A percentile compares a stretch with the other conserved stretches of the same genome.
Evolutionary conservation across 1,140 invertebrate species (phyloP).

Genomic region (Nephotettix cincticeps): DNA sequence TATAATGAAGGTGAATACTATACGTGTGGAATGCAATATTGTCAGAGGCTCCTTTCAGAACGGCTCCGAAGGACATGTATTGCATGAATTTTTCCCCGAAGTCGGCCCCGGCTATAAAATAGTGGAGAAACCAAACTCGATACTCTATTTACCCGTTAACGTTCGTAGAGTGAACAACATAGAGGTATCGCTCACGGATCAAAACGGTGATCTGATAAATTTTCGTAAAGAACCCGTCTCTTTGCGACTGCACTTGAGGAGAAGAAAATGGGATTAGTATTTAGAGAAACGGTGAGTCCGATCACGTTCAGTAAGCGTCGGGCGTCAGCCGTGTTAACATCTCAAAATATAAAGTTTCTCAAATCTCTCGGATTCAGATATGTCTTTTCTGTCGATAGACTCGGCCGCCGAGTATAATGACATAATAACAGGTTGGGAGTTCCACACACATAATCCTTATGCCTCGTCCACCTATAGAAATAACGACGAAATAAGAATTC

Average conservation of each 20-base stretch:
- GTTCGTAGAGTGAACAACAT: conserved; percentile 23
- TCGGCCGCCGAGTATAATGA: conserved; percentile 37
- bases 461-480: conserved; percentile 39
- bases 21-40: conserved; percentile 28
- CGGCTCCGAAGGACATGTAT: conserved; percentile 37
- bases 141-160: conserved; percentile 36
- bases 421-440: conserved; percentile 43
- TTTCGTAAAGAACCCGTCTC: conserved; percentile 35
- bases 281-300: background rate
- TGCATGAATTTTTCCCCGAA: conserved; percentile 42
- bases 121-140: conserved; percentile 32
- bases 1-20: conserved; percentile 12
- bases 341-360: conserved; percentile 35
- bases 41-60: conserved; percentile 40
- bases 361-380: conserved; percentile 36
- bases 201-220: conserved; percentile 32
- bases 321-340: conserved; percentile 25
- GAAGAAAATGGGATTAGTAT: conserved; percentile 17
- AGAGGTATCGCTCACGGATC: conserved; percentile 32
- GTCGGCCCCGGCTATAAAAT: conserved; percentile 41
- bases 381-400: conserved; percentile 37
- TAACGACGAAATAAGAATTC: conserved; percentile 40
- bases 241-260: conserved; percentile 31
- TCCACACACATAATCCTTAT: conserved; percentile 45
- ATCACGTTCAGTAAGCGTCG: background rate